These are phyloP conservation scores for Echiichthys vipera DNA, from an alignment of 2,797 vertebrate species.

Conservation along the genomic window DNA sequence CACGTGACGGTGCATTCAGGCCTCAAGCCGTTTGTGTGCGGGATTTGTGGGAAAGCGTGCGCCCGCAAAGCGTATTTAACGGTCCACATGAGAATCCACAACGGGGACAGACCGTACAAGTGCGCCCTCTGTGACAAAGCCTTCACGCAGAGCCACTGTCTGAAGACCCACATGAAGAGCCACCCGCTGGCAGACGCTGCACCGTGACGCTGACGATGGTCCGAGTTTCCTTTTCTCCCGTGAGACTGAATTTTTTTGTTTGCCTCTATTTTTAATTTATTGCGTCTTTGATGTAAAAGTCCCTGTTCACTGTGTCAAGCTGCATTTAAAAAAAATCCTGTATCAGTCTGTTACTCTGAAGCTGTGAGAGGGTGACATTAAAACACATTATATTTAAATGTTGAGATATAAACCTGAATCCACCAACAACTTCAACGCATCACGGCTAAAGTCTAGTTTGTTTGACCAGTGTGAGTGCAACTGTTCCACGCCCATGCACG, in stretches of 20 bases:
- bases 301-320: background rate
- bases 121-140: constrained; percentile 61
- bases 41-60: constrained; percentile 68
- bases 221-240: too few relatives aligned
- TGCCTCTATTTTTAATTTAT: background rate
- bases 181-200: constrained; percentile 19
- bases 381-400: too few relatives aligned
- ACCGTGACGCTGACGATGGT: background rate
- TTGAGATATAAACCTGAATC: too few relatives aligned
- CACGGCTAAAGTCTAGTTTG: too few relatives aligned
- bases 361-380: background rate
- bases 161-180: constrained; percentile 73
- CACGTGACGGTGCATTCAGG: constrained; percentile 63
- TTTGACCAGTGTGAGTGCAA: too few relatives aligned
- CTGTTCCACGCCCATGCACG: too few relatives aligned
- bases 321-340: too few relatives aligned
- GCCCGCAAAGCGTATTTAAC: constrained; percentile 60
- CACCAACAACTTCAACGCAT: too few relatives aligned
- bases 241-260: background rate
- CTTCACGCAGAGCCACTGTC: constrained; percentile 72
- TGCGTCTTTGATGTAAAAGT: background rate
- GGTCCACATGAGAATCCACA: constrained; percentile 74
- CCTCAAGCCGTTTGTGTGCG: constrained; percentile 54
- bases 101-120: constrained; percentile 70
- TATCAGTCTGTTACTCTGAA: background rate